Conservation (phyloP, 2,113 vertebrate genomes). For the Xenus cinereus region DNA sequence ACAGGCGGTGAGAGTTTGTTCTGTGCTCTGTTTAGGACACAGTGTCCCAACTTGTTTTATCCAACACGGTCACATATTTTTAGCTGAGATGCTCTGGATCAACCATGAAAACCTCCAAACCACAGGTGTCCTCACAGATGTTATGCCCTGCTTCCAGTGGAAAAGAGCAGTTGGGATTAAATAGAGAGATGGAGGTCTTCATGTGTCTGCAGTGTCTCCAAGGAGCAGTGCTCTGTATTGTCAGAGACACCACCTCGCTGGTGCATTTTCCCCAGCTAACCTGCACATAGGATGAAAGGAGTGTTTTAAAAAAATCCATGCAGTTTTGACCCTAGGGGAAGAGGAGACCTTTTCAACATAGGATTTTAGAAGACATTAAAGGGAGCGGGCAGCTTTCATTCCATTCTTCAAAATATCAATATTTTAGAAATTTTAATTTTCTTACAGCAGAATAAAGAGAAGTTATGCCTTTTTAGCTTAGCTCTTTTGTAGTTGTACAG, state of each 20-base stretch:
- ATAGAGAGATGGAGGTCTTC: not conserved
- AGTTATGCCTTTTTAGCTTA: not conserved
- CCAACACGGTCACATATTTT: not conserved
- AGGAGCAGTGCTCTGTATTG: not conserved
- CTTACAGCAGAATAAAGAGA: not conserved
- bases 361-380: not conserved
- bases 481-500: not conserved
- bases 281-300: not conserved
- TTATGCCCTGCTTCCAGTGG: not conserved
- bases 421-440: not conserved
- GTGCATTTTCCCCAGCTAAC: not conserved
- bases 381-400: not conserved
- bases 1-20: not conserved
- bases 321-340: not conserved
- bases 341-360: not conserved
- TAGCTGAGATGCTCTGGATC: not conserved
- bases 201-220: not conserved
- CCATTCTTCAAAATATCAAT: not conserved
- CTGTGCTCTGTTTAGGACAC: fast-evolving
- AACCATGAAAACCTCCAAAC: not conserved
- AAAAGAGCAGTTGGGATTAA: not conserved
- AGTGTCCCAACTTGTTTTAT: not conserved
- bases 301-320: not conserved
- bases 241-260: not conserved
- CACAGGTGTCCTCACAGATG: not conserved